Conservation (phyloP, 1,140 invertebrate species). For the Temnothorax longispinosus region DNA sequence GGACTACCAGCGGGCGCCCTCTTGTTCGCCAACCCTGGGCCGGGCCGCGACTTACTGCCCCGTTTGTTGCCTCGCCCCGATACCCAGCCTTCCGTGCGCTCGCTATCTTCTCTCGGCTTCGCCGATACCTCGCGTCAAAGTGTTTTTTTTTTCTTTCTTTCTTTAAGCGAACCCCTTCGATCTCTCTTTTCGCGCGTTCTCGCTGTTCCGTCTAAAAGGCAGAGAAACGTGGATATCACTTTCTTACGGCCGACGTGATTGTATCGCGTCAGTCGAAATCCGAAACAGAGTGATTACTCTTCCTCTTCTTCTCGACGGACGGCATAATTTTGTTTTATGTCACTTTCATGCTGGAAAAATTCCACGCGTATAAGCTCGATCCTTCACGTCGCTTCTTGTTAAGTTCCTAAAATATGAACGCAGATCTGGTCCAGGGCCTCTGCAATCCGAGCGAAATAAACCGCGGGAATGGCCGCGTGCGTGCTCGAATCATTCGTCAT, state of each 20-base stretch:
- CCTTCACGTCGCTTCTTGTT: conserved; percentile 26
- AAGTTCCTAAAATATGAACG: background rate
- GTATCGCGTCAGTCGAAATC: background rate
- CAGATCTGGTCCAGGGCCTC: no score
- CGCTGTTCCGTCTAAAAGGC: background rate
- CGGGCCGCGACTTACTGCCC: conserved; percentile 59
- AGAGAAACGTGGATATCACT: background rate
- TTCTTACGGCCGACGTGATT: background rate
- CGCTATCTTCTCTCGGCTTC: conserved; percentile 12
- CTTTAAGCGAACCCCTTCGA: background rate
- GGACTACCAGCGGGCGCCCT: conserved; percentile 76
- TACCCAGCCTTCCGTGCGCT: conserved; percentile 42
- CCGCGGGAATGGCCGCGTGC: background rate
- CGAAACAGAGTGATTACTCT: background rate
- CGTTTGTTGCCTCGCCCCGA: conserved; percentile 74
- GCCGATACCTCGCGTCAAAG: conserved; percentile 34
- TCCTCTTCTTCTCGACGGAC: background rate
- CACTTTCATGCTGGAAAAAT: background rate
- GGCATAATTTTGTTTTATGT: background rate
- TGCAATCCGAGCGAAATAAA: conserved; percentile 18
- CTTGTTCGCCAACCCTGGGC: conserved; percentile 64
- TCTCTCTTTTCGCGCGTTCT: background rate
- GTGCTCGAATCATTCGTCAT: conserved; percentile 19
- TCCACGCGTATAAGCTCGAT: background rate
- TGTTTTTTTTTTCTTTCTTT: background rate